Conservation (phyloP, 2,888 invertebrate species). For the Stenoptilia bipunctidactyla region DNA sequence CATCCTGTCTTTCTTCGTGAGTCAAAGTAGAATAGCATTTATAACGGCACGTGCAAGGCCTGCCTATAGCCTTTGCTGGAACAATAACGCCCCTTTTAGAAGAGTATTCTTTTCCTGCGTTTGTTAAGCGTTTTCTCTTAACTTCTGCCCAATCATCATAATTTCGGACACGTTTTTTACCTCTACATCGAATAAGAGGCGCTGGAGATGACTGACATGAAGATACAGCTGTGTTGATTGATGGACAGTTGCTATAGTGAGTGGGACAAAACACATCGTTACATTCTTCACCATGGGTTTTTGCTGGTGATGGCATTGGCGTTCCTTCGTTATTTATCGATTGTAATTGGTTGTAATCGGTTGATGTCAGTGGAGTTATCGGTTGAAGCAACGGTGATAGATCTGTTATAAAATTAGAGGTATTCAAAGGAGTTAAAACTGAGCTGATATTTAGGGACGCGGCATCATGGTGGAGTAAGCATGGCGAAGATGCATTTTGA, state of each 20-base stretch:
- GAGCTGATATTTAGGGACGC: too few relatives aligned
- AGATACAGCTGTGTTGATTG: neutral
- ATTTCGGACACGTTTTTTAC: neutral
- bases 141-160: slow-evolving; percentile 13
- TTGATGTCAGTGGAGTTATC: too few relatives aligned
- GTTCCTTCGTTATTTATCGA: slow-evolving; percentile 12
- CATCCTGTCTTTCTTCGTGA: slow-evolving; percentile 9
- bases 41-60: slow-evolving; percentile 12
- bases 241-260: neutral
- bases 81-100: slow-evolving; percentile 12
- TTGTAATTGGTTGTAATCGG: slow-evolving; percentile 10
- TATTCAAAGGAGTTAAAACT: too few relatives aligned
- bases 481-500: slow-evolving; percentile 4
- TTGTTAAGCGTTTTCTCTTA: slow-evolving; percentile 15
- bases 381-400: too few relatives aligned
- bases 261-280: neutral
- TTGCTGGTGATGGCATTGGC: slow-evolving; percentile 13
- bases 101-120: slow-evolving; percentile 12
- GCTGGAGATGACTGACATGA: neutral
- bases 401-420: too few relatives aligned
- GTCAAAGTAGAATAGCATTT: slow-evolving; percentile 10
- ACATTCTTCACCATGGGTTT: slow-evolving; percentile 8
- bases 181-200: neutral
- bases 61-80: slow-evolving; percentile 12
- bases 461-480: too few relatives aligned